A percentile compares a stretch with the other conserved stretches of the same genome.
phyloP scores from a whole-genome alignment of 2,888 invertebrate genomes.

The Papilio demoleus region DNA sequence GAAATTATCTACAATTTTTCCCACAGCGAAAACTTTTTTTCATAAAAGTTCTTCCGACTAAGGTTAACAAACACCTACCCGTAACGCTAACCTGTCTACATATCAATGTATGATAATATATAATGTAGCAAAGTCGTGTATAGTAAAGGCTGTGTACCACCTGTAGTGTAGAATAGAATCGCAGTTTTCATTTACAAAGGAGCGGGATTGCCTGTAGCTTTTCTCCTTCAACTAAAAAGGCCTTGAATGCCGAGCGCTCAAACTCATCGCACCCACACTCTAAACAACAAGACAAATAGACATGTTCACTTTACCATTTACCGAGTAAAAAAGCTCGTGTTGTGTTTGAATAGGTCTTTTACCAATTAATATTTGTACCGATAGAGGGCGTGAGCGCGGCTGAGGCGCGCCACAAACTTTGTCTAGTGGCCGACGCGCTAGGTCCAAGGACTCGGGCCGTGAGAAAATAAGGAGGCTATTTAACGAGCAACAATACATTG shows the following conservation, averaged over 20 bases:
- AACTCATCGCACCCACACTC: constrained; percentile 79
- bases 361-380: constrained; percentile 82
- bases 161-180: constrained; percentile 1
- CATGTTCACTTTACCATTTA: constrained; percentile 82
- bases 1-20: neutral
- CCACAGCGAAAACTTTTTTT: neutral
- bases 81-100: too few relatives aligned
- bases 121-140: neutral
- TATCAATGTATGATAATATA: neutral
- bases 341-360: constrained; percentile 81
- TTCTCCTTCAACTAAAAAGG: constrained; percentile 62
- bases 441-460: constrained; percentile 58
- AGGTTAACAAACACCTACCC: neutral
- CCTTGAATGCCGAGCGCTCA: constrained; percentile 61
- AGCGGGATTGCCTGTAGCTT: constrained; percentile 36
- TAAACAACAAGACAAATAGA: constrained; percentile 80
- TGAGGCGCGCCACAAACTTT: constrained; percentile 66
- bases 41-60: neutral
- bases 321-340: constrained; percentile 80
- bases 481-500: constrained; percentile 64
- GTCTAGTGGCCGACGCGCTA: constrained; percentile 61
- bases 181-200: constrained; percentile 32
- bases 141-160: constrained; percentile 3
- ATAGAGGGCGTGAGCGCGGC: constrained; percentile 64
- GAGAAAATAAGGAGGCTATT: constrained; percentile 63